Percentiles rank a stretch among this genome's conserved stretches.
These are phyloP conservation scores for Pelochelys cantorii DNA, from an alignment of 2,797 vertebrate species.

Conservation along the genomic window DNA sequence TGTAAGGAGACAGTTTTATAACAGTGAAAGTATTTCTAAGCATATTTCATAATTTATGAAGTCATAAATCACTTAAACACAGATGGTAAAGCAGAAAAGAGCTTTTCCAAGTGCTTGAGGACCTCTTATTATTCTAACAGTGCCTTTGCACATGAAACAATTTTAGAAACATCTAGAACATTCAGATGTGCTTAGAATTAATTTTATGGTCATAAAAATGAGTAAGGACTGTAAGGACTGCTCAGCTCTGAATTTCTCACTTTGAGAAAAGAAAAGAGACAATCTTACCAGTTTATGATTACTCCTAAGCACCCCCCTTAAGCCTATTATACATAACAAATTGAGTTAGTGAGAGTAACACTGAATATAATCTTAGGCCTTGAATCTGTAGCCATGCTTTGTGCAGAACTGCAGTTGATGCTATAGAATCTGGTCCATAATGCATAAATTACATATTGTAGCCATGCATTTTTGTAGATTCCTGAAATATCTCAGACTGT, in stretches of 20 bases:
- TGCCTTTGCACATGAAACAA: background rate
- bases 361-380: background rate
- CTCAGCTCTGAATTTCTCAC: conserved; percentile 13
- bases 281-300: background rate
- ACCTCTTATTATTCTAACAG: conserved; percentile 36
- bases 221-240: background rate
- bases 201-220: conserved; percentile 22
- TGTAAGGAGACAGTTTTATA: conserved; percentile 52
- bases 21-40: conserved; percentile 39
- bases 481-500: background rate
- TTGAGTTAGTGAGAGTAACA: background rate
- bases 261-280: conserved; percentile 8
- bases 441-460: background rate
- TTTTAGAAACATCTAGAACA: conserved; percentile 7
- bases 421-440: background rate
- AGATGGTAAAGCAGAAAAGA: conserved; percentile 51
- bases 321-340: background rate
- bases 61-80: conserved; percentile 46
- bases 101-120: conserved; percentile 46
- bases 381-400: background rate
- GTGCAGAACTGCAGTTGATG: no score
- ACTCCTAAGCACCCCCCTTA: background rate
- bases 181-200: conserved; percentile 38
- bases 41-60: conserved; percentile 49
- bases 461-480: background rate